Conservation (phyloP, 37 sponge, comb jelly and placozoan species). For the Lycopodina hypogea region DNA sequence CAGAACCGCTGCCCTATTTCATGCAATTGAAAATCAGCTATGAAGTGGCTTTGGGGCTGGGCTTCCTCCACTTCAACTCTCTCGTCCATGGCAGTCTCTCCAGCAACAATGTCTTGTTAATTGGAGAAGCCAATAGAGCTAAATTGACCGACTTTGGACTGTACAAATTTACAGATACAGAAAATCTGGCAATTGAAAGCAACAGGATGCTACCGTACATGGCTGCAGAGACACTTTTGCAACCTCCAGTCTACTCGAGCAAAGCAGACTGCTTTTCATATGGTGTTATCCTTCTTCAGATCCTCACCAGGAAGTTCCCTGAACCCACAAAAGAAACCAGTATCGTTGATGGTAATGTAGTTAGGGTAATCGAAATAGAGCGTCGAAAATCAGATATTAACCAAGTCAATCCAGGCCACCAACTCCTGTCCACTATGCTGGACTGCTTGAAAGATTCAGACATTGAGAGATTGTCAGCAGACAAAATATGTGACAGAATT, state of each 20-base stretch:
- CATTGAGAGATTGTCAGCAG: background rate
- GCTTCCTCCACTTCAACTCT: background rate
- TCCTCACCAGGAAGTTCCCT: constrained; percentile 14
- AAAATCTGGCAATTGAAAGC: background rate
- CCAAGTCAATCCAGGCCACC: background rate
- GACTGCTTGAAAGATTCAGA: background rate
- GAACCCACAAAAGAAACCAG: background rate
- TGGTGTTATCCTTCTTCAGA: constrained; percentile 33
- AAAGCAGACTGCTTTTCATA: constrained; percentile 37
- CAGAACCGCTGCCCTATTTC: background rate
- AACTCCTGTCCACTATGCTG: background rate
- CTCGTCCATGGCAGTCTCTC: background rate
- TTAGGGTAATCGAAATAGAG: background rate
- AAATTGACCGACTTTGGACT: constrained; percentile 42
- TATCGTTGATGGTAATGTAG: background rate
- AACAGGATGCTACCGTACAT: constrained; percentile 13
- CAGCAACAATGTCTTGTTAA: constrained; percentile 2
- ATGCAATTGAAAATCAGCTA: background rate
- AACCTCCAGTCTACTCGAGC: background rate
- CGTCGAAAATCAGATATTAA: background rate
- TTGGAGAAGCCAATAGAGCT: constrained; percentile 11
- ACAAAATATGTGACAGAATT: background rate
- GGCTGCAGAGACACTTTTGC: constrained; percentile 32
- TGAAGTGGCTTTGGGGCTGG: background rate
- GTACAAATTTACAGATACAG: constrained; percentile 7